Percentiles rank a stretch among this genome's conserved stretches.
phyloP scores from a whole-genome alignment of 2,888 invertebrate species.

The Drosophila merina region DNA sequence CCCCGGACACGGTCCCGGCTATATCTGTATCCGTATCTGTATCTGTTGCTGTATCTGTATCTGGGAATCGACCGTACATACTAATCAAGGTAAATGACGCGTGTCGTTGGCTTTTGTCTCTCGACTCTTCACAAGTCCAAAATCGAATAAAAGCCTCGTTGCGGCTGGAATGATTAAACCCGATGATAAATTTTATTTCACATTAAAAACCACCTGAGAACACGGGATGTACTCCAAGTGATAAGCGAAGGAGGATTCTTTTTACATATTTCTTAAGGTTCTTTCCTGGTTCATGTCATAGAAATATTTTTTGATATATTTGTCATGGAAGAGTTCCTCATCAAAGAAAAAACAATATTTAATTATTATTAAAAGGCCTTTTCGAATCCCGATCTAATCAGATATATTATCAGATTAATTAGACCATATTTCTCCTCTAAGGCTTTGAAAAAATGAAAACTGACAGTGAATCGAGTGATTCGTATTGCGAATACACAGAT shows the following conservation, averaged over 20 bases:
- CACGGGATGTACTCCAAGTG: conserved; percentile 19
- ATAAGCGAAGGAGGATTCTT: too few relatives aligned
- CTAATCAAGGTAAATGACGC: conserved; percentile 67
- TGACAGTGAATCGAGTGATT: not conserved
- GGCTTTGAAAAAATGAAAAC: not conserved
- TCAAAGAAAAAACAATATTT: conserved; percentile 2
- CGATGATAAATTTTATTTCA: conserved; percentile 20
- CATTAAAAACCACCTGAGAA: conserved; percentile 6
- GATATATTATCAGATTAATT: not conserved
- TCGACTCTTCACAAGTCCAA: conserved; percentile 31
- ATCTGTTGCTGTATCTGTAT: conserved; percentile 33
- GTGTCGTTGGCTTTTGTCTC: conserved; percentile 57
- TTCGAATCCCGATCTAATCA: not conserved
- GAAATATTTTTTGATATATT: not conserved
- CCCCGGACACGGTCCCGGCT: not conserved
- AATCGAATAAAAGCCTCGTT: conserved; percentile 16
- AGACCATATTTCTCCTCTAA: not conserved
- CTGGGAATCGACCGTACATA: conserved; percentile 49
- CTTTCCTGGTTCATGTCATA: too few relatives aligned
- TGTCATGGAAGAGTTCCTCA: conserved; percentile 50
- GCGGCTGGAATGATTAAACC: conserved; percentile 28
- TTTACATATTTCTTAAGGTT: too few relatives aligned
- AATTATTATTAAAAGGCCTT: not conserved
- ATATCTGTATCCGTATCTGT: conserved; percentile 10
- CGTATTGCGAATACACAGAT: conserved; percentile 1